phyloP scores from a whole-genome alignment of 2,797 vertebrate species.

The Acanthornis magna region DNA sequence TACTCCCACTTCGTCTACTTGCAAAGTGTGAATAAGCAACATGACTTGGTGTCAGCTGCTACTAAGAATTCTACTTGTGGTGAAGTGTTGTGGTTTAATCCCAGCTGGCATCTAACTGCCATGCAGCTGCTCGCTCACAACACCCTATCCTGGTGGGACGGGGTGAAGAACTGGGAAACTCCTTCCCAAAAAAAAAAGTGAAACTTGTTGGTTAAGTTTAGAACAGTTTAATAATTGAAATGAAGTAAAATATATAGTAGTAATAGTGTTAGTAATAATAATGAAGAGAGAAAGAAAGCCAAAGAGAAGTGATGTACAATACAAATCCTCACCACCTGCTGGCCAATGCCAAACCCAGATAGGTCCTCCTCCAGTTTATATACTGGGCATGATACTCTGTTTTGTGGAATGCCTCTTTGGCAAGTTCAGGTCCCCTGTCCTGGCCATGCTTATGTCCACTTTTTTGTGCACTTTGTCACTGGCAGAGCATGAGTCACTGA shows the following conservation, averaged over 20 bases:
- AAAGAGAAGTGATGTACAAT: background rate
- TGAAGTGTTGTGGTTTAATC: background rate
- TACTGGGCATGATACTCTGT: background rate
- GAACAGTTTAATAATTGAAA: background rate
- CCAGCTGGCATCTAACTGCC: background rate
- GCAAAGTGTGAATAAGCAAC: background rate
- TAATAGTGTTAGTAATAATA: background rate
- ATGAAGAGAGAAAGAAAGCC: background rate
- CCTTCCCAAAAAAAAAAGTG: background rate
- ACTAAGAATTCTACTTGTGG: background rate
- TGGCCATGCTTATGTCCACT: background rate
- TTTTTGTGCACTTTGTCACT: background rate
- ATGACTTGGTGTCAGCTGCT: background rate
- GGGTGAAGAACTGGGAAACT: background rate
- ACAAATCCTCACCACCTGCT: background rate
- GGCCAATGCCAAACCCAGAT: background rate
- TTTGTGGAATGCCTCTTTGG: background rate
- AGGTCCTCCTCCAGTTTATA: background rate
- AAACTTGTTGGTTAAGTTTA: background rate
- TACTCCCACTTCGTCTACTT: rapidly evolving
- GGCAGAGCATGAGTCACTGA: background rate
- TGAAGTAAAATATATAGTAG: background rate
- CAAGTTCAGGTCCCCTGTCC: background rate
- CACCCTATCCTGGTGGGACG: background rate
- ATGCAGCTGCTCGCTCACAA: background rate